phyloP scores from a whole-genome alignment of 2,888 invertebrate species.

The Protodeltote pygarga region DNA sequence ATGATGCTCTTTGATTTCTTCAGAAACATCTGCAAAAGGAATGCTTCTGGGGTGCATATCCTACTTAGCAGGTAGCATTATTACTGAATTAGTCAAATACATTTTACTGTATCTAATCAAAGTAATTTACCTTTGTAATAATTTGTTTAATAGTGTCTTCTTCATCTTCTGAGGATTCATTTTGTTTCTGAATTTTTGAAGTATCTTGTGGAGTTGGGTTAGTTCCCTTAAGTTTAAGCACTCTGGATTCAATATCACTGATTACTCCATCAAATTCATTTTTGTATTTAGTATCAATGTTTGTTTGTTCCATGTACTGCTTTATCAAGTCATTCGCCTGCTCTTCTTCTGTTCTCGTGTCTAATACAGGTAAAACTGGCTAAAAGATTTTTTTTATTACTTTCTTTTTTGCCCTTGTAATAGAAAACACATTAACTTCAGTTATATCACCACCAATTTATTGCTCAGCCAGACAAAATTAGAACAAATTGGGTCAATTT shows the following conservation, averaged over 20 bases:
- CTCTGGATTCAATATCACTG: slow-evolving; percentile 67
- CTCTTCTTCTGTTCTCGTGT: slow-evolving; percentile 89
- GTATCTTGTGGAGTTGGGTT: slow-evolving; percentile 16
- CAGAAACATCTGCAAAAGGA: too few relatives aligned
- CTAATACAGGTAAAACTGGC: slow-evolving; percentile 78
- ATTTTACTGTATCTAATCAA: background rate
- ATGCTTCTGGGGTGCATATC: too few relatives aligned
- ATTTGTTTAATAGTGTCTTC: slow-evolving; percentile 70
- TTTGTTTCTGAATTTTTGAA: slow-evolving; percentile 18
- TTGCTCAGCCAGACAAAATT: too few relatives aligned
- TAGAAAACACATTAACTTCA: too few relatives aligned
- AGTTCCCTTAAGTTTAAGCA: slow-evolving; percentile 66
- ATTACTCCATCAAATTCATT: slow-evolving; percentile 74
- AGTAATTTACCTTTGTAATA: slow-evolving; percentile 69
- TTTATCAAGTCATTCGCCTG: slow-evolving; percentile 90
- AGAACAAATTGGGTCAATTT: too few relatives aligned
- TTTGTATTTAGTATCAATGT: slow-evolving; percentile 77
- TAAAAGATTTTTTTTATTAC: too few relatives aligned
- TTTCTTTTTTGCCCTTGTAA: too few relatives aligned
- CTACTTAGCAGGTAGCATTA: too few relatives aligned
- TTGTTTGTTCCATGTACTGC: slow-evolving; percentile 85
- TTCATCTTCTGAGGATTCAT: slow-evolving; percentile 72
- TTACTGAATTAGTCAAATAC: too few relatives aligned
- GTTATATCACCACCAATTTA: too few relatives aligned
- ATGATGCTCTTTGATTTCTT: too few relatives aligned